A percentile compares a stretch with the other conserved stretches of the same genome.
These are phyloP conservation scores for Cephonodes hylas DNA, from an alignment of 2,888 invertebrate species.

Conservation along the genomic window DNA sequence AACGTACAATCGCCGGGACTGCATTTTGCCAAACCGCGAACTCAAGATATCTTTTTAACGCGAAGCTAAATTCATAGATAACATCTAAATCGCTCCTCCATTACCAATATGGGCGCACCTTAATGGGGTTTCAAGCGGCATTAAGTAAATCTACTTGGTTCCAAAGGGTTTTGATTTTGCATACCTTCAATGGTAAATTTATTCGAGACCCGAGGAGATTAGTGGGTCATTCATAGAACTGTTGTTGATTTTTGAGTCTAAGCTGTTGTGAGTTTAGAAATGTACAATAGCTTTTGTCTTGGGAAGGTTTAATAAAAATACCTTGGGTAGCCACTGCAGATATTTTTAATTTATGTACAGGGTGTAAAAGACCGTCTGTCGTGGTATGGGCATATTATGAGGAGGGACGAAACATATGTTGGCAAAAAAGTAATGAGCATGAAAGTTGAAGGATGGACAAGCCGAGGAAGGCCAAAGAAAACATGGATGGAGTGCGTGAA, in stretches of 20 bases:
- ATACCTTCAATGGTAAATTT: conserved; percentile 32
- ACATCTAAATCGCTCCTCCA: conserved; percentile 32
- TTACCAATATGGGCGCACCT: conserved; percentile 12
- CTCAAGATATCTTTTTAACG: not conserved
- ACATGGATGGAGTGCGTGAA: no score
- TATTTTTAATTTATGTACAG: no score
- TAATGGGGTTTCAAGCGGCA: conserved; percentile 23
- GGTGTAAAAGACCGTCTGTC: no score
- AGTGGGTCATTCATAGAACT: not conserved
- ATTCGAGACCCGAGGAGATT: conserved; percentile 23
- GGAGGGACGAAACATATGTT: no score
- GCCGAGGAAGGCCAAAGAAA: no score
- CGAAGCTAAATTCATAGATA: conserved; percentile 16
- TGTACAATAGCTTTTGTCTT: no score
- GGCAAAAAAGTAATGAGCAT: no score
- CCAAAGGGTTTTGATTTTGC: conserved; percentile 26
- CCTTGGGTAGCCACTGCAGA: no score
- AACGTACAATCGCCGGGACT: not conserved
- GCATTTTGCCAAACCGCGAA: not conserved
- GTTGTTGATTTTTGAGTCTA: not conserved
- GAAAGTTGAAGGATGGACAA: no score
- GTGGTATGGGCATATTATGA: no score
- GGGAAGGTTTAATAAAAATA: no score
- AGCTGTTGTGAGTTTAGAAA: not conserved
- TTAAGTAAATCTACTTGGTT: conserved; percentile 30